Percentiles rank a stretch among this genome's conserved stretches.
These are phyloP conservation scores for Acanthiza pusilla DNA, from an alignment of 2,797 vertebrate genomes.

Conservation along the genomic window DNA sequence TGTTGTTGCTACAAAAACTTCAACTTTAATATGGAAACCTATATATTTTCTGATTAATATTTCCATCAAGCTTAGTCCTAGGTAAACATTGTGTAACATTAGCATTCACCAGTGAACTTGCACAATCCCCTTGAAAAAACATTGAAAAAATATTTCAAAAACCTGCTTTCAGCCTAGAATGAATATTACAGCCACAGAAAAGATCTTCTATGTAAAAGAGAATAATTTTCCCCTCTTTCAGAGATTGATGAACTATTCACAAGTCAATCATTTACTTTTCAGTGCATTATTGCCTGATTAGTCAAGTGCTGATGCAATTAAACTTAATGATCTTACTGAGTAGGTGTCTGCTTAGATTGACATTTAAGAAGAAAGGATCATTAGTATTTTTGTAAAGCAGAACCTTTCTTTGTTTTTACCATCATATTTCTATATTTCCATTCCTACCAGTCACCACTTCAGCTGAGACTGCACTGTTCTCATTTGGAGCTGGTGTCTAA, in stretches of 20 bases:
- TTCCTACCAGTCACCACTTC: not conserved
- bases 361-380: not conserved
- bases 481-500: not conserved
- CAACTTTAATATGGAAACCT: not conserved
- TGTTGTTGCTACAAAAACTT: not conserved
- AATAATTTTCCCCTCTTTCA: not conserved
- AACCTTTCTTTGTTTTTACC: not conserved
- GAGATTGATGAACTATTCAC: not conserved
- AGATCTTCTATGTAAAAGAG: not conserved
- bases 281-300: not conserved
- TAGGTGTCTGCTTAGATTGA: not conserved
- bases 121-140: not conserved
- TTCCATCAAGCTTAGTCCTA: not conserved
- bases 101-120: not conserved
- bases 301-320: not conserved
- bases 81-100: not conserved
- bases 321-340: not conserved
- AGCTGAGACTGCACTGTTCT: not conserved
- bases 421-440: not conserved
- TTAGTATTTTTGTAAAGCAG: not conserved
- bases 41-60: conserved; percentile 17
- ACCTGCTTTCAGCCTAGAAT: not conserved
- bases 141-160: not conserved
- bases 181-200: not conserved
- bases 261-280: not conserved